Conservation (phyloP, 1,140 invertebrate genomes). For the Polypedilum pembai region DNA sequence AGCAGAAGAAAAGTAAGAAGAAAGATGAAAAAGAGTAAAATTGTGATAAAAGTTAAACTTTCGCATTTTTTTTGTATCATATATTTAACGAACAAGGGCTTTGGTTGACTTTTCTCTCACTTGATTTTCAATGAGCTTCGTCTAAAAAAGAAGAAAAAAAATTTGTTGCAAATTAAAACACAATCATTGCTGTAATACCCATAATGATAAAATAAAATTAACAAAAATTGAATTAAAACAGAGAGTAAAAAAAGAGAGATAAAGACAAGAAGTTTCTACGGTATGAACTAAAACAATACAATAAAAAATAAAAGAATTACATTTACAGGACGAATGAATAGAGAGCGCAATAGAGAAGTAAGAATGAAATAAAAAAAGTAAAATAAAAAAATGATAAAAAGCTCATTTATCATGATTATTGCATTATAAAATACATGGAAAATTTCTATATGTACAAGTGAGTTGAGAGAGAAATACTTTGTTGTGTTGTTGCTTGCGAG, state of each 20-base stretch:
- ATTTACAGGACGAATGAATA: too few species aligned
- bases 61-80: neutral
- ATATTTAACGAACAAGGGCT: neutral
- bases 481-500: too few species aligned
- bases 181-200: neutral
- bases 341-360: too few species aligned
- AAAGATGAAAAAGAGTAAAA: too few species aligned
- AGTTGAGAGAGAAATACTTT: neutral
- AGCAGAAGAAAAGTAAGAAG: too few species aligned
- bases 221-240: neutral
- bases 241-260: neutral
- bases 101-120: conserved; percentile 21
- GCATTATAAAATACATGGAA: neutral
- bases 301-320: neutral
- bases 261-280: neutral
- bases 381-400: conserved; percentile 19
- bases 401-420: conserved; percentile 23
- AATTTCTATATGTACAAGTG: neutral
- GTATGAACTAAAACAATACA: neutral
- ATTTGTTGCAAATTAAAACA: conserved; percentile 5
- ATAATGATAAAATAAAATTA: neutral
- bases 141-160: conserved; percentile 25
- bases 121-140: conserved; percentile 26
- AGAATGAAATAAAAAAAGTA: neutral
- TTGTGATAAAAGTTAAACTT: neutral